phyloP scores from a whole-genome alignment of 2,113 vertebrate genomes.

The Strix uralensis region DNA sequence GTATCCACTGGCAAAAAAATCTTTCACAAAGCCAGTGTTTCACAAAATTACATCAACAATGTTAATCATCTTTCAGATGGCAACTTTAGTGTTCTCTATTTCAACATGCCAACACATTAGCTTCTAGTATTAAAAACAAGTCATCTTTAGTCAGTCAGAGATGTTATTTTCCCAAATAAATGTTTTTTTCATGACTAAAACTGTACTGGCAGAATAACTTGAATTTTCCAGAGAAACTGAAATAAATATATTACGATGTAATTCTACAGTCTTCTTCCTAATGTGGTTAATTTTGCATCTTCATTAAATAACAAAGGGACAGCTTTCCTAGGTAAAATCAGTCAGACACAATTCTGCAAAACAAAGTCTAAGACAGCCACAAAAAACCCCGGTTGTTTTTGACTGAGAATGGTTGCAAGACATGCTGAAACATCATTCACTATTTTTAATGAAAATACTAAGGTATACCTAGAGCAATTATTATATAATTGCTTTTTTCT shows the following conservation, averaged over 20 bases:
- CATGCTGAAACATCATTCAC: neutral
- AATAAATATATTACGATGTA: neutral
- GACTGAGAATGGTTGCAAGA: neutral
- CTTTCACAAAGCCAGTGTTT: neutral
- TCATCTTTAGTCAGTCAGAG: neutral
- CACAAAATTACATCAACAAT: neutral
- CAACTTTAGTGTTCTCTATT: neutral
- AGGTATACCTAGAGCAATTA: neutral
- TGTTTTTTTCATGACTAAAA: neutral
- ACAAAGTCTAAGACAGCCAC: neutral
- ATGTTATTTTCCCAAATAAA: neutral
- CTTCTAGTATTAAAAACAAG: neutral
- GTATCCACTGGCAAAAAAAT: neutral
- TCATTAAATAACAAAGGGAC: neutral
- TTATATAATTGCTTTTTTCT: neutral
- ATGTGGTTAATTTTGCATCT: neutral
- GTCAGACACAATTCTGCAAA: neutral
- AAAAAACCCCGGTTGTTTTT: neutral
- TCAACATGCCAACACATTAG: neutral
- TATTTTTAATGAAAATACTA: neutral
- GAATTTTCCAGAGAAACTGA: neutral
- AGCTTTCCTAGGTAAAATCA: neutral
- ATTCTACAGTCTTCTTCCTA: neutral
- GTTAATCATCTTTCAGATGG: neutral
- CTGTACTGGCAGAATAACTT: neutral